Base-by-base conservation (phyloP, 1,140 invertebrate species). In the Platorchestia sp. region DNA sequence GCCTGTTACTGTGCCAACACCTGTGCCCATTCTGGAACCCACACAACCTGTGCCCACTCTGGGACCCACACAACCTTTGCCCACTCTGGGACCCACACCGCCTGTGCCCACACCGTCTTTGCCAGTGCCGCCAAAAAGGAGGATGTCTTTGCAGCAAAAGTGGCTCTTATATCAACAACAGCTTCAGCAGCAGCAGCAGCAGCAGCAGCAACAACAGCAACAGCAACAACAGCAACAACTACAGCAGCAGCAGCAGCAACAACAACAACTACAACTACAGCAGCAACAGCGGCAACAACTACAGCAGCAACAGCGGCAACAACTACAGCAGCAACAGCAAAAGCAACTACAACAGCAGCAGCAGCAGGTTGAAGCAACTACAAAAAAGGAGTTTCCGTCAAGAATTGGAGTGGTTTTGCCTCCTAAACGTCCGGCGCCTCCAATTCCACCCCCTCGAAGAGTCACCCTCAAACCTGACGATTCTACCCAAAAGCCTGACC, bases 341-440 rank as follows among this genome's bases (percentile, higher is more conserved):
- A 95, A 95, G n/a, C n/a, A 95, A 95, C 75, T 95, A 95, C 95
- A 51, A 51, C 47, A 51, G 47, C 47, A 51, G 47, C 47, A 51
- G 19, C 47, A 51, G 47, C 7, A 51, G 47, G 7, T 51, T 51
- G 47, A 51, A 19, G 47, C 47, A 51, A 19, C 47, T 51, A 19
- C 47, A 51, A 51, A 51, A 51, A 6, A 51, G 47, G 47, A 51
- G 47, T 10, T 19, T 51, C 47, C 47, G 47, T 51, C 47, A 51
- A 10, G 19, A 6, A 51, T 10, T 6, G 7, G 19, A 51, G 19
- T 6, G 47, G 47, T 51, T 95, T 86, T 22, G 87, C 95, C 91
- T 95, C 96, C 51, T 95, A 95, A 59, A 89, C 95, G 86, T 95
- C 96, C 59, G 90, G 95, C 91, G 47, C 96, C 86, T 95, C 96